These are phyloP conservation scores for Drosophila ogumai DNA, from an alignment of 1,140 invertebrate genomes.

Conservation along the genomic window DNA sequence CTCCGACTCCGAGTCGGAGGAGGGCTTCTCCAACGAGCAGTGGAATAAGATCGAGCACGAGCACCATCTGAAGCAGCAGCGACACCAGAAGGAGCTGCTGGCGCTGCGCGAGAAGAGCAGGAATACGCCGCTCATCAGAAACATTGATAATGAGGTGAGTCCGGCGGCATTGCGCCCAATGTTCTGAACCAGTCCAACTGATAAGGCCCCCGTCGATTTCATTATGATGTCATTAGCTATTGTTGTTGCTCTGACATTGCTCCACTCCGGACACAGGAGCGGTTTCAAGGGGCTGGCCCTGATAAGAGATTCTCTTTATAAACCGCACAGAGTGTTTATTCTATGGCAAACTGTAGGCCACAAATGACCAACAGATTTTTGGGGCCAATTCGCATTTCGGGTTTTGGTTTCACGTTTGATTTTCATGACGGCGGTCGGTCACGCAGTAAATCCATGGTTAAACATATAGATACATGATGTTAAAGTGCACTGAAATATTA, in stretches of 20 bases:
- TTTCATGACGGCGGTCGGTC: slow-evolving; percentile 31
- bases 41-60: slow-evolving; percentile 74
- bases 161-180: slow-evolving; percentile 67
- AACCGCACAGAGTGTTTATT: background rate
- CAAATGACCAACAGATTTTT: slow-evolving; percentile 43
- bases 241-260: slow-evolving; percentile 67
- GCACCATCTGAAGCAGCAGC: slow-evolving; percentile 59
- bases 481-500: background rate
- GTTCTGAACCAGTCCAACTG: slow-evolving; percentile 5
- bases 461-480: slow-evolving; percentile 1
- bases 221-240: slow-evolving; percentile 67
- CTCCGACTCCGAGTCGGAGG: slow-evolving; percentile 27
- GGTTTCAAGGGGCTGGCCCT: slow-evolving; percentile 2
- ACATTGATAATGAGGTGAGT: slow-evolving; percentile 73
- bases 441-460: slow-evolving; percentile 20
- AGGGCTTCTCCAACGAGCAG: slow-evolving; percentile 62
- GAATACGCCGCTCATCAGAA: slow-evolving; percentile 61
- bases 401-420: slow-evolving; percentile 29
- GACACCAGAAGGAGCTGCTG: slow-evolving; percentile 64
- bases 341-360: slow-evolving; percentile 4
- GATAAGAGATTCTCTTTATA: slow-evolving; percentile 31
- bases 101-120: slow-evolving; percentile 53
- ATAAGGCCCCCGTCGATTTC: slow-evolving; percentile 25
- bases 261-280: slow-evolving; percentile 11
- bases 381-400: slow-evolving; percentile 8